Percentiles rank a stretch among this genome's conserved stretches.
Evolutionary conservation across 2,113 vertebrate genomes (phyloP).

Genomic region (Albula goreensis): DNA sequence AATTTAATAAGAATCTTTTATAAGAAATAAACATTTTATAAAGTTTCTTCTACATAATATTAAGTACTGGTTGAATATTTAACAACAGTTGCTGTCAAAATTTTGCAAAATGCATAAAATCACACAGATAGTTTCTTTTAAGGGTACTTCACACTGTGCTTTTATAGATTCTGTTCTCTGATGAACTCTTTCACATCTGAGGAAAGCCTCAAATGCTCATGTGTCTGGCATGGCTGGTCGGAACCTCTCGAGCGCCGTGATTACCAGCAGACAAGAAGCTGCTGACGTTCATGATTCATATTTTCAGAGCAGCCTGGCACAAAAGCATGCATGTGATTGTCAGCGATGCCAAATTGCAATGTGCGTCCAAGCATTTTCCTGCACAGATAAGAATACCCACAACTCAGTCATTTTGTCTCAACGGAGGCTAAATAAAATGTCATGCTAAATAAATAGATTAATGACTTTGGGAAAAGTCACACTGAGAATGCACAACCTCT

Average conservation of each 20-base stretch:
- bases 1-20: too few relatives aligned
- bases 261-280: background rate
- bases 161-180: background rate
- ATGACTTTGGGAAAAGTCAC: conserved; percentile 56
- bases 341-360: background rate
- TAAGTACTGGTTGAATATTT: too few relatives aligned
- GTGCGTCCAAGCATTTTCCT: background rate
- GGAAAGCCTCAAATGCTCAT: background rate
- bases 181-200: conserved; percentile 14
- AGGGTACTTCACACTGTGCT: too few relatives aligned
- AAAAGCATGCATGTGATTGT: background rate
- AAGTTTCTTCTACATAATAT: too few relatives aligned
- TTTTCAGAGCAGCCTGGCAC: background rate
- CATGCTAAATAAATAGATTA: conserved; percentile 65
- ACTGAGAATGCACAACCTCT: conserved; percentile 61
- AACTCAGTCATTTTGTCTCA: conserved; percentile 23
- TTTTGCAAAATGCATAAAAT: too few relatives aligned
- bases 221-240: background rate
- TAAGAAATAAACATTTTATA: too few relatives aligned
- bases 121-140: too few relatives aligned
- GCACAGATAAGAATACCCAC: too few relatives aligned
- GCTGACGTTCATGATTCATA: background rate
- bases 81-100: too few relatives aligned
- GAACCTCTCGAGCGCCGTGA: background rate
- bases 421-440: conserved; percentile 66